These are phyloP conservation scores for Dysdera silvatica DNA, from an alignment of 1,140 invertebrate genomes.

Conservation along the genomic window DNA sequence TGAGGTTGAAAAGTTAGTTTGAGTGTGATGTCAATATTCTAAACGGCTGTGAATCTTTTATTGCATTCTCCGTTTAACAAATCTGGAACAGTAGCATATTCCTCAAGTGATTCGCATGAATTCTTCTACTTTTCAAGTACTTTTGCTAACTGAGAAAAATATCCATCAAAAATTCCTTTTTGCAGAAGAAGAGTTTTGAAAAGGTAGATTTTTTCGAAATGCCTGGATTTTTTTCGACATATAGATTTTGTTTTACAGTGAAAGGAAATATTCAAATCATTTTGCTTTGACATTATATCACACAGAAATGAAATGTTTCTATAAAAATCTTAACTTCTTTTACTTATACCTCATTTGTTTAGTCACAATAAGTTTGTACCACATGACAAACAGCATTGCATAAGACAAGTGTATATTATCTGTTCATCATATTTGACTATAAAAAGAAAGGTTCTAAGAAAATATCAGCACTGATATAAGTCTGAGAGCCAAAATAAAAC, in stretches of 20 bases:
- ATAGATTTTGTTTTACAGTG: background rate
- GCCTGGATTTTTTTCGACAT: background rate
- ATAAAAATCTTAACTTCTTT: no score
- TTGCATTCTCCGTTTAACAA: background rate
- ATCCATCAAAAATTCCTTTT: background rate
- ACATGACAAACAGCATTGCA: no score
- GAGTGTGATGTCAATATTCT: background rate
- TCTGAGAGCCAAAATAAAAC: no score
- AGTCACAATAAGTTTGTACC: no score
- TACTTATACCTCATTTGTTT: no score
- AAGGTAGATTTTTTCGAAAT: background rate
- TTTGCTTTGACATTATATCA: background rate
- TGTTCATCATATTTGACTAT: no score
- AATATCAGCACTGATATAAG: no score
- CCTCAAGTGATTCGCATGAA: background rate
- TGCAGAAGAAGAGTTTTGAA: background rate
- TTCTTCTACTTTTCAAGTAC: background rate
- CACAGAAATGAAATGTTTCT: background rate
- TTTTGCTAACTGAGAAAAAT: background rate
- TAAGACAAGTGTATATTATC: no score
- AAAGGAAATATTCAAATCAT: no score
- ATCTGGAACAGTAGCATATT: background rate
- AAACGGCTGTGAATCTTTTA: background rate
- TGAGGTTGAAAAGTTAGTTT: background rate
- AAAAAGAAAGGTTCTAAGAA: no score